Conservation (phyloP, 1,140 invertebrate species). For the Parasteatoda tepidariorum region DNA sequence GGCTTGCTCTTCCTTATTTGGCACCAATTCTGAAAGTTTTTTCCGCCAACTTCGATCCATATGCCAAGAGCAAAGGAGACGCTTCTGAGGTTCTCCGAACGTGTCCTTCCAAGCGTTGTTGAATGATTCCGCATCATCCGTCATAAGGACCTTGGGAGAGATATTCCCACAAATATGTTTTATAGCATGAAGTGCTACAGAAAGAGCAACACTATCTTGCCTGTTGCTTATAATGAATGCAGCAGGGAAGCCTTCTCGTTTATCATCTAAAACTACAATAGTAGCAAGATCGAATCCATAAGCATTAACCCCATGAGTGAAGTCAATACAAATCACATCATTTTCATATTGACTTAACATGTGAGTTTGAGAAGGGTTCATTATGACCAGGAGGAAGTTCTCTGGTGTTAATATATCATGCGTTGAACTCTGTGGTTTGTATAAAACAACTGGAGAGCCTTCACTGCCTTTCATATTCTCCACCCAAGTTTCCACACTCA, state of each 20-base stretch:
- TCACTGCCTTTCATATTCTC: too few relatives aligned
- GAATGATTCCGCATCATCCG: neutral
- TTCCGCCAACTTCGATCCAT: neutral
- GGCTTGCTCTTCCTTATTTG: neutral
- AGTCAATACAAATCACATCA: neutral
- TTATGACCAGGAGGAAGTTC: neutral
- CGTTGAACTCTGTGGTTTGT: too few relatives aligned
- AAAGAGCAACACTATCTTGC: neutral
- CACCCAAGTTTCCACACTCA: too few relatives aligned
- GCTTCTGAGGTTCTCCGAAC: neutral
- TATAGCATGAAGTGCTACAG: neutral
- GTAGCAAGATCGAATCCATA: neutral
- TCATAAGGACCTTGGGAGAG: neutral
- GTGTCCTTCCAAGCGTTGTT: neutral
- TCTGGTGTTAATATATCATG: neutral
- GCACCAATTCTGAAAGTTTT: neutral
- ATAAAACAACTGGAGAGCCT: too few relatives aligned
- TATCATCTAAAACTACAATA: neutral
- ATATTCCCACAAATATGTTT: neutral
- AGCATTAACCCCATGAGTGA: neutral
- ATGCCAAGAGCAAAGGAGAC: neutral
- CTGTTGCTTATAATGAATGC: neutral
- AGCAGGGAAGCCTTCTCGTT: neutral
- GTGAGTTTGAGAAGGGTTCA: neutral
- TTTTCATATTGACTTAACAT: neutral